A percentile compares a stretch with the other conserved stretches of the same genome.
phyloP scores from a whole-genome alignment of 2,113 vertebrate genomes.

The Alligator mississippiensis region DNA sequence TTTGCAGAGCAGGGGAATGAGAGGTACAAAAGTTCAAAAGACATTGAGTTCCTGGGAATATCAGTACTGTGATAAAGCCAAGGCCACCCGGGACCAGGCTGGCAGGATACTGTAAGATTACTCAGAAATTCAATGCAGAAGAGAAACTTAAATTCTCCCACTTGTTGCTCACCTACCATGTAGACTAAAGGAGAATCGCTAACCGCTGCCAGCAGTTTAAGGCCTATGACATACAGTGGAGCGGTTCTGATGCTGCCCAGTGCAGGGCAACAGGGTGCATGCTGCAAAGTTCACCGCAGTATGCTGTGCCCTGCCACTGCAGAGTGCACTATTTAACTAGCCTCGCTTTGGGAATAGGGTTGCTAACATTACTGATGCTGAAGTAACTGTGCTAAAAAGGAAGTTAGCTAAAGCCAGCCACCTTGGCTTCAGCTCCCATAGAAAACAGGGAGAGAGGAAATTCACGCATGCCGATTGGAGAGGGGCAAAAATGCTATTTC shows the following conservation, averaged over 20 bases:
- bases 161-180: neutral
- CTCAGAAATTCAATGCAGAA: neutral
- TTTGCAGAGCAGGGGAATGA: neutral
- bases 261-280: neutral
- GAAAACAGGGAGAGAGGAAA: neutral
- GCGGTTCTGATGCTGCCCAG: neutral
- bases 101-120: neutral
- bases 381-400: neutral
- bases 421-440: neutral
- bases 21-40: neutral
- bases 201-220: neutral
- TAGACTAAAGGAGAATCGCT: neutral
- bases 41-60: neutral
- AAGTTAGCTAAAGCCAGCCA: neutral
- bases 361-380: neutral
- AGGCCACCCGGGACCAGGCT: neutral
- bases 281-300: neutral
- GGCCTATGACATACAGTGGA: neutral
- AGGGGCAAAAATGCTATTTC: neutral
- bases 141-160: neutral
- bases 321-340: neutral
- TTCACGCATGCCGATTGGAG: neutral
- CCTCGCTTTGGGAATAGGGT: neutral
- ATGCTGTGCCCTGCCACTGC: neutral
- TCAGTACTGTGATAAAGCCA: neutral